Conservation (phyloP, 2,888 invertebrate species). For the Scaeva pyrastri region DNA sequence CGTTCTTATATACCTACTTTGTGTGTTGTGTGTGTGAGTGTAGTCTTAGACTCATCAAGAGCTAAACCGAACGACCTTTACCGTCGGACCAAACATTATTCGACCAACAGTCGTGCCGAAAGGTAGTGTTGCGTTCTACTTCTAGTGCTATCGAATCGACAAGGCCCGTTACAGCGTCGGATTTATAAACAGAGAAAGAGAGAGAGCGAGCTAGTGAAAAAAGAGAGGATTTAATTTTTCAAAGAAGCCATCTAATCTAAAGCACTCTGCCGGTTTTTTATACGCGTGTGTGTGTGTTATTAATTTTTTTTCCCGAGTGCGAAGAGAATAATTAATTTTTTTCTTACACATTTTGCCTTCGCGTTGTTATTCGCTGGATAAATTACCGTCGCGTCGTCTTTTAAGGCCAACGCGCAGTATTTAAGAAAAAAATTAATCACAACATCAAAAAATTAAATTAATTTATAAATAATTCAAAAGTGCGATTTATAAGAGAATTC, state of each 20-base stretch:
- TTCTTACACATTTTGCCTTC: conserved; percentile 52
- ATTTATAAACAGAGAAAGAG: background rate
- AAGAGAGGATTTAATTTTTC: conserved; percentile 7
- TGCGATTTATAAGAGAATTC: background rate
- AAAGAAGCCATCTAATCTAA: conserved; percentile 53
- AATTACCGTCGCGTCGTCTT: conserved; percentile 63
- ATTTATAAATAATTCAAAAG: conserved; percentile 22
- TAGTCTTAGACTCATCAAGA: background rate
- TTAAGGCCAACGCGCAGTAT: conserved; percentile 68
- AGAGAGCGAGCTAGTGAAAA: background rate
- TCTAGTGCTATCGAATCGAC: background rate
- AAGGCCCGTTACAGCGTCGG: background rate
- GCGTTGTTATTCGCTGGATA: conserved; percentile 73
- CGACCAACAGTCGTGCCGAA: conserved; percentile 60
- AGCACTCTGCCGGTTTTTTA: conserved; percentile 3
- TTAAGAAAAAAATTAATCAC: conserved; percentile 24
- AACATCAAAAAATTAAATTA: conserved; percentile 21
- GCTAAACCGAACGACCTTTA: conserved; percentile 52
- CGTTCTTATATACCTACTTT: conserved; percentile 49
- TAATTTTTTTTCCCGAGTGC: conserved; percentile 8
- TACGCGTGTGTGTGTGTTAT: conserved; percentile 12
- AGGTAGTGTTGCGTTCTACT: conserved; percentile 14
- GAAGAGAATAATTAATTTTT: conserved; percentile 26
- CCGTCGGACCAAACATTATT: conserved; percentile 45
- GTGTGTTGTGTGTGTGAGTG: background rate